Base-by-base conservation (phyloP, 2,797 vertebrate genomes). In the Enteromius anoplus region DNA sequence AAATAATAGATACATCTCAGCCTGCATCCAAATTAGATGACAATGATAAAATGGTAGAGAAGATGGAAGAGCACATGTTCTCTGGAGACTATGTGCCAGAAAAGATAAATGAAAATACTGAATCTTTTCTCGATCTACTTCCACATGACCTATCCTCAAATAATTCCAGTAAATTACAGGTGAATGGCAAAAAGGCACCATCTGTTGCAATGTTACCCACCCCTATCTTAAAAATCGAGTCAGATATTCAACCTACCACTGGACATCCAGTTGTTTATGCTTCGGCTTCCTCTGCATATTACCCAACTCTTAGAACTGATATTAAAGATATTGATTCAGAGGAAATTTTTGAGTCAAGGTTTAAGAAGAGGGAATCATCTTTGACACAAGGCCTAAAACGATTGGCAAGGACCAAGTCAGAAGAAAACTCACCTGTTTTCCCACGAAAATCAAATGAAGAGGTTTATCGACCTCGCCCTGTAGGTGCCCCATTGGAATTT, bases 291-390 rank as follows among this genome's bases (percentile, higher is more conserved):
- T 32, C 64, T 21, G 78, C 88, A 4, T 88, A 55, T 6, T 91
- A 89, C 53, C 91, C 91, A 2, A 58, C 88, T 42, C 90, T 92
- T 73, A 85, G 93, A 82, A 89, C 89, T 21, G 93, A 95, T 84
- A 98, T 99, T 78, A 94, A 96, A 86, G 95, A 99, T 92, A 95
- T 99, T 0, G 96, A 97, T 87, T 99, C 98, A 0, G 96, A 99
- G 89, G 96, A 98, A 53, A 92, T 99, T 47, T 99, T 99, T 9
- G 96, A 98, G 88, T 95, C 97, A 32, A 96, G 96, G 87, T 99
- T 99, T 90, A 99, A 98, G 90, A 95, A 96, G 78, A 93, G 95
- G 0, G 96, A 98, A 85, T 98, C 97, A 0, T 97, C 97, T 4
- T 91, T 99, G 85, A 96, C 95, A 0, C 94, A 96, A 0, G 95